These are phyloP conservation scores for Drosophila pseudotalamancana DNA, from an alignment of 2,888 invertebrate genomes.

Conservation along the genomic window DNA sequence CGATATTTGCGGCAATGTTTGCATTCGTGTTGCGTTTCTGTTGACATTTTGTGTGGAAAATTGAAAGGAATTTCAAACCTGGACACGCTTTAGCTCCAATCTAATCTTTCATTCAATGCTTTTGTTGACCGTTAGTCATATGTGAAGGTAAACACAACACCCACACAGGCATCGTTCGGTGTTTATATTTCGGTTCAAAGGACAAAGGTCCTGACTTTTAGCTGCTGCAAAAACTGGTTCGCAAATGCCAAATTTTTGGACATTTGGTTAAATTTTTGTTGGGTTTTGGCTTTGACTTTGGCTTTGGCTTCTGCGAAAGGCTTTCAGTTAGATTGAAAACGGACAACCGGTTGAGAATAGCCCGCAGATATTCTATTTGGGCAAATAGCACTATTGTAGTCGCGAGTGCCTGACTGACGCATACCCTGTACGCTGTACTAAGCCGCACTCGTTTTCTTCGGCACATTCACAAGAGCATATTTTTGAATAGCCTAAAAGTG, in stretches of 20 bases:
- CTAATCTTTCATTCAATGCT: conserved; percentile 33
- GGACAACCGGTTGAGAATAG: too few species aligned
- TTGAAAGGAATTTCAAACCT: conserved; percentile 29
- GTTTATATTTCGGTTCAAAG: conserved; percentile 21
- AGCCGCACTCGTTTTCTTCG: too few species aligned
- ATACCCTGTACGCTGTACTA: too few species aligned
- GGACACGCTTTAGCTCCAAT: conserved; percentile 21
- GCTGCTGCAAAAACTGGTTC: conserved; percentile 11
- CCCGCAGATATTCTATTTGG: too few species aligned
- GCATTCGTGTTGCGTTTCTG: conserved; percentile 31
- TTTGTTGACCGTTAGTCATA: conserved; percentile 53
- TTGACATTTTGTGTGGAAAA: conserved; percentile 29
- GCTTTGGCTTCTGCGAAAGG: too few species aligned
- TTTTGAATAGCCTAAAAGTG: too few species aligned
- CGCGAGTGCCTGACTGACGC: too few species aligned
- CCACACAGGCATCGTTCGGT: not conserved
- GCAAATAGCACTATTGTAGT: too few species aligned
- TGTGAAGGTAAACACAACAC: conserved; percentile 10
- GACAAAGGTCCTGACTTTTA: conserved; percentile 45
- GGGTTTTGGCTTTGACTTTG: not conserved
- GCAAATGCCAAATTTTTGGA: conserved; percentile 20
- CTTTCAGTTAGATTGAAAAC: too few species aligned
- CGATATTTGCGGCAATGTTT: conserved; percentile 7
- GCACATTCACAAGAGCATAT: too few species aligned
- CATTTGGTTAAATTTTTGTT: conserved; percentile 5